These are phyloP conservation scores for Therioaphis trifolii DNA, from an alignment of 2,888 invertebrate species.

Conservation along the genomic window DNA sequence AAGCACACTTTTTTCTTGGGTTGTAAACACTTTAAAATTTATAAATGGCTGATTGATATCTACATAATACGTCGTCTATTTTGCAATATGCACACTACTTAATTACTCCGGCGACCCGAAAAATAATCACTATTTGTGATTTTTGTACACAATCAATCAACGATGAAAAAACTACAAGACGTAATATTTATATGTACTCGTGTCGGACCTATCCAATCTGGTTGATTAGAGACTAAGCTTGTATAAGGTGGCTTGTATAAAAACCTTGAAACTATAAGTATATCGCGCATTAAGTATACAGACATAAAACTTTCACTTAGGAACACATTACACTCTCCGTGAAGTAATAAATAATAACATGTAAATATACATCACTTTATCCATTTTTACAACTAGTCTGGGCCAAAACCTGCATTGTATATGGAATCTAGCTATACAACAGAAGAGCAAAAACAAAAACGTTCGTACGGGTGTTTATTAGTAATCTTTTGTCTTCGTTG, in stretches of 20 bases:
- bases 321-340: not conserved
- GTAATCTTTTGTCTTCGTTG: too few species aligned
- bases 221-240: not conserved
- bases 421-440: too few species aligned
- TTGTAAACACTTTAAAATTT: too few species aligned
- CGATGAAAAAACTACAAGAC: not conserved
- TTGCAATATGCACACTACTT: not conserved
- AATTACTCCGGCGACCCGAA: not conserved
- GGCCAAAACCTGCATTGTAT: too few species aligned
- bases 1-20: too few species aligned
- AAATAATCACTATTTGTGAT: not conserved
- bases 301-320: conserved; percentile 20
- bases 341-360: not conserved
- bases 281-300: not conserved
- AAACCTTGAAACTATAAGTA: conserved; percentile 17
- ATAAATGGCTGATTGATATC: not conserved
- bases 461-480: too few species aligned
- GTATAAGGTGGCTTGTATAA: not conserved
- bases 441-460: too few species aligned
- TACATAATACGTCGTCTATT: not conserved
- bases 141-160: too few species aligned
- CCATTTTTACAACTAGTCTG: too few species aligned
- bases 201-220: not conserved
- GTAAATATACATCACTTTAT: too few species aligned
- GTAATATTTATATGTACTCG: not conserved